Base-by-base conservation (phyloP, 37 sponge, comb jelly and placozoan genomes). In the Agelas oroides region DNA sequence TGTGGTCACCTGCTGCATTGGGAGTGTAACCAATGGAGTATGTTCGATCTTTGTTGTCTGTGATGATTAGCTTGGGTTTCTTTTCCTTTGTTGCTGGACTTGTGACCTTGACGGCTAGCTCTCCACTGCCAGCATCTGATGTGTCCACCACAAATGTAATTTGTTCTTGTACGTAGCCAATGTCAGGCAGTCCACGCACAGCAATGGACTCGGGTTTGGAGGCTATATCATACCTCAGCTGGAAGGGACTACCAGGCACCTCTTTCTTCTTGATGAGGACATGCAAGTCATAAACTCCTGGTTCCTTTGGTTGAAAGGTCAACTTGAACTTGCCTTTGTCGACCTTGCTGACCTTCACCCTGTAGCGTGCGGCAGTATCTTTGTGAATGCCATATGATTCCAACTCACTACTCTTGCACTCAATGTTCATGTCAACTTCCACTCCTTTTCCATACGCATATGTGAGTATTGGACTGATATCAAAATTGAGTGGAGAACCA, bases 41-140 rank as follows among this genome's bases (percentile, higher is more conserved):
- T 15, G 89, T 92, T 2, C 79, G 73, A 34, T 89, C 83, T 17
- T 76, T 33, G 25, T 89, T 81, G 72, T 71, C 53, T 46, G 16
- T 24, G 39, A 59, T 66, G 2, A 15, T 74, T 5, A 24, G 35
- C 62, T 59, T 8, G 11, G 25, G 25, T 27, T 64, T 65, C 2
- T 23, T 46, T 75, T 66, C 41, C 71, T 68, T 76, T 46, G 46
- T 46, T 19, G 59, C 34, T 24, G 73, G 59, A 75, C 87, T 17
- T 25, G 52, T 59, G 38, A 73, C 70, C 30, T 77, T 65, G 58
- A 84, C 58, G 59, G 16, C 30, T 32, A 95, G 67, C 13, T 92
- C 86, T 8, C 81, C 89, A 55, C 52, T 82, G 28, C 93, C 95
- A 35, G 94, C 93, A 28, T 86, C 62, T 1, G 76, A 82, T 37